Conservation (phyloP, 2,797 vertebrate genomes). For the Chelon labrosus region DNA sequence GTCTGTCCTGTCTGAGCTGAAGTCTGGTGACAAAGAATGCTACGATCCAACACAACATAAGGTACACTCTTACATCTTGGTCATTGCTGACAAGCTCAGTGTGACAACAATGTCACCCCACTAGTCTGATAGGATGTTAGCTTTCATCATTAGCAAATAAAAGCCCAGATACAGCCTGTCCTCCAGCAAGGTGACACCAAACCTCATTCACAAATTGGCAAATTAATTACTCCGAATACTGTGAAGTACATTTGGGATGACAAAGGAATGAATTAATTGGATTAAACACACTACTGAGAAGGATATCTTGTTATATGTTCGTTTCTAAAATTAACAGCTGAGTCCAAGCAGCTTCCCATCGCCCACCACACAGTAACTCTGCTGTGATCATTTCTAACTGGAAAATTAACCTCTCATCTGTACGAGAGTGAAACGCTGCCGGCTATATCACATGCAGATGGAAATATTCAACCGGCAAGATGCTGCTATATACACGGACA, state of each 20-base stretch:
- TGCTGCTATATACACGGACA: neutral
- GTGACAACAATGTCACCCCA: conserved; percentile 3
- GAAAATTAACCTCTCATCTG: neutral
- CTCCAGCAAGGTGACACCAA: neutral
- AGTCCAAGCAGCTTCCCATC: neutral
- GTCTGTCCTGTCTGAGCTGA: neutral
- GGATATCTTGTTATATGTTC: neutral
- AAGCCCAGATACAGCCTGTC: neutral
- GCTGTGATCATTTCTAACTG: neutral
- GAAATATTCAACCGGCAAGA: no score
- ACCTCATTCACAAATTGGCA: neutral
- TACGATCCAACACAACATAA: neutral
- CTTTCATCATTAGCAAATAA: neutral
- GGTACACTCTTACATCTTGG: neutral
- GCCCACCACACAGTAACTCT: neutral
- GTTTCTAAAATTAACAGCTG: conserved; percentile 18
- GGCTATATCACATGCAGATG: neutral
- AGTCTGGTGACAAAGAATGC: neutral
- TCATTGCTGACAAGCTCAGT: neutral
- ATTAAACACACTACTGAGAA: no score
- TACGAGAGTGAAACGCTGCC: neutral
- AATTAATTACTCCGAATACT: fast-evolving
- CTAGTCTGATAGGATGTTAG: conserved; percentile 9
- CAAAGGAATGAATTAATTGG: no score
- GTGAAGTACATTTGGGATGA: neutral